Evolutionary conservation across 2,113 vertebrate genomes (phyloP).

Genomic region (Cephalopterus ornatus): DNA sequence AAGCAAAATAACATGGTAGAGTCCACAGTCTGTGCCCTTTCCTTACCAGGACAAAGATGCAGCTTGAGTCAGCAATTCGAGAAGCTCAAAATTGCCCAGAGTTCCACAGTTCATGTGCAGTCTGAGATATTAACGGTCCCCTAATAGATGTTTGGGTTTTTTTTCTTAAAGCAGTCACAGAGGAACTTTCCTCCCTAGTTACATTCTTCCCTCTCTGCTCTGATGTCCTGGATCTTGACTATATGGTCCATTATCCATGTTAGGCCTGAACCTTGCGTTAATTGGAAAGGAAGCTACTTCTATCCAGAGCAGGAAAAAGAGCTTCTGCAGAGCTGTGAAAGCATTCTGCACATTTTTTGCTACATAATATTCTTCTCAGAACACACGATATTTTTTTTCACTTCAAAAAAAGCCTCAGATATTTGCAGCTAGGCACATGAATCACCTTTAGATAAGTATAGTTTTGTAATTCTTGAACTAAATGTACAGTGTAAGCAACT

Average conservation of each 20-base stretch:
- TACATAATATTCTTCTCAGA: background rate
- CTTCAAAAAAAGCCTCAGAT: background rate
- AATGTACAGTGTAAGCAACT: background rate
- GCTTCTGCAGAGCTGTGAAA: background rate
- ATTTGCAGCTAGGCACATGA: background rate
- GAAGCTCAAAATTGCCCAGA: background rate
- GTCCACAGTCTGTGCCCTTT: background rate
- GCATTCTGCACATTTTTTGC: background rate
- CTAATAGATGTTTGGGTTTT: background rate
- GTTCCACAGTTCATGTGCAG: background rate
- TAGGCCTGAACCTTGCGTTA: background rate
- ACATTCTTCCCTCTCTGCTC: background rate
- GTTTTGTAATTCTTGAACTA: background rate
- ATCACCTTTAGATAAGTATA: background rate
- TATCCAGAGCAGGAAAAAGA: background rate
- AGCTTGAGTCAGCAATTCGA: background rate
- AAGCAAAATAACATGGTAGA: background rate
- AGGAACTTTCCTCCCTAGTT: background rate
- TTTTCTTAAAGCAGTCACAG: background rate
- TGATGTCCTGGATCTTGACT: background rate
- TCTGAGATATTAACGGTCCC: background rate
- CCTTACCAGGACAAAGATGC: background rate
- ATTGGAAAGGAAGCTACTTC: background rate
- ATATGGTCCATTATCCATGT: background rate
- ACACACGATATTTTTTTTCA: background rate